Evolutionary conservation across 2,888 invertebrate species (phyloP), one percentile per base, ranked within the genome.

Genomic region (Adineta ricciae): DNA sequence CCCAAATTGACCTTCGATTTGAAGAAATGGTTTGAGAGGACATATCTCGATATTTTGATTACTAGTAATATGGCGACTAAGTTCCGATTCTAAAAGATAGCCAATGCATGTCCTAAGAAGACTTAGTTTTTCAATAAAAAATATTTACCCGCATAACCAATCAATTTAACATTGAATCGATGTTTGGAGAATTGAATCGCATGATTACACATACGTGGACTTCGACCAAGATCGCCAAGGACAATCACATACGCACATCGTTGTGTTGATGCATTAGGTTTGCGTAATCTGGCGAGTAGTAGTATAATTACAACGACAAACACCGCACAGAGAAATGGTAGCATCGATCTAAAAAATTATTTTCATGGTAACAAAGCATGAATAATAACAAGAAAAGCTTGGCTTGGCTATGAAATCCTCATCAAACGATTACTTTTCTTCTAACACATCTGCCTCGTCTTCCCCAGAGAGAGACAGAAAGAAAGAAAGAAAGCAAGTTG

Each of bases 121-220:
- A 56, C 7, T 8, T 38, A 21, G 24, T 73, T 7, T 73, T 64
- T 19, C 32, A 78, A 24, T 78, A 14, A n/a, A n/a, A n/a, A n/a
- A n/a, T n/a, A 72, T n/a, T 46, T 27, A 85, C 85, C 85, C 52
- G 49, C 49, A 56, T 86, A 86, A 38, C 86, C 86, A 50, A 86
- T 84, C 36, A 86, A 56, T 11, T 84, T 27, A 5, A 86, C 52
- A 49, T 32, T 27, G 52, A 84, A 86, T 27, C 52, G 50, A 38
- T 82, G 52, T 11, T 83, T 86, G 14, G 27, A 27, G 11, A 86
- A 50, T 32, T 84, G 72, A 11, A 86, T 21, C 50, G 84, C 84
- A 82, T 86, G 86, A 46, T 84, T 84, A 14, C 54, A 82, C 83
- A 86, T 86, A 5, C 86, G 78, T 54, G 86, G 86, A 83, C 86